These are phyloP conservation scores for Stegophylla sp. DNA, from an alignment of 2,888 invertebrate species.

Conservation along the genomic window DNA sequence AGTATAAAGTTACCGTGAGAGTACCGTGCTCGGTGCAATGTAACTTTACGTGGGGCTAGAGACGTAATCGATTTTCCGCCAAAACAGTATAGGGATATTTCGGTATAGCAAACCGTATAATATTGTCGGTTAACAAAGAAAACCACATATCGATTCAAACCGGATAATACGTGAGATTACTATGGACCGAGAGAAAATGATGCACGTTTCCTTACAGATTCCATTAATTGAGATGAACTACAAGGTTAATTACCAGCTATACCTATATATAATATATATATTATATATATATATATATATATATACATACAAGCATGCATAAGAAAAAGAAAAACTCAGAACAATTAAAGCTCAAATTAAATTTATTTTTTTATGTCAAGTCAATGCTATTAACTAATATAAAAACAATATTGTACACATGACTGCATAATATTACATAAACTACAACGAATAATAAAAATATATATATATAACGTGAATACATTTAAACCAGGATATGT, in stretches of 20 bases:
- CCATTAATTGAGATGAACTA: background rate
- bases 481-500: too few relatives aligned
- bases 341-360: background rate
- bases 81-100: slow-evolving; percentile 1
- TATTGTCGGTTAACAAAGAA: background rate
- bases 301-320: too few relatives aligned
- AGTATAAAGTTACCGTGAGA: too few relatives aligned
- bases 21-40: too few relatives aligned
- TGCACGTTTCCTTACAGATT: background rate
- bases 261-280: too few relatives aligned
- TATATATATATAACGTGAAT: too few relatives aligned
- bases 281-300: too few relatives aligned
- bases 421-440: too few relatives aligned
- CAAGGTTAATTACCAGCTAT: background rate
- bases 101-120: background rate
- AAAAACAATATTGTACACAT: background rate
- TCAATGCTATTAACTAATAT: background rate
- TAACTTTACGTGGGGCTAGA: too few relatives aligned
- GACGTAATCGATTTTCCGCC: background rate
- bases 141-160: background rate
- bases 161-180: background rate
- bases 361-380: background rate
- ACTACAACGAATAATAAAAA: too few relatives aligned
- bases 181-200: background rate
- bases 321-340: background rate